Evolutionary conservation across 2,888 invertebrate genomes (phyloP), one percentile per base, ranked within the genome.

Genomic region (Dolichopus griseipennis): DNA sequence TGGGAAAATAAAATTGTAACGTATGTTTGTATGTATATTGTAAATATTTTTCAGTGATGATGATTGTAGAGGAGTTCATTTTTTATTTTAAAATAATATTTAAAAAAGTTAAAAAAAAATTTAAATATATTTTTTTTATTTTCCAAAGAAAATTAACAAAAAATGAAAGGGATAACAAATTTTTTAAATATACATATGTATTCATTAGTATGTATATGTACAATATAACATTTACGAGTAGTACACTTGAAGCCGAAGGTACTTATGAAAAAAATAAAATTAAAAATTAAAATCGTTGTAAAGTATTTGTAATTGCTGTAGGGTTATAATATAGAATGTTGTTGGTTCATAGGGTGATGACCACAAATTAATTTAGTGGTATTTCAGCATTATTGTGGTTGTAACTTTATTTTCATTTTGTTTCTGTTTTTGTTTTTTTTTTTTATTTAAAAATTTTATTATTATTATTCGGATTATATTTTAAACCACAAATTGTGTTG

Each of bases 311-410:
- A 37, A 37, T 27, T 27, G 27, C 27, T 27, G 27, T 27, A 27
- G 27, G 27, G 27, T 27, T 37, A 9, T 37, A 37, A 37, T 7
- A 37, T 37, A 9, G 4, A 37, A 37, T 7, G 8, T 10, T 37
- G 37, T 37, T 37, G 18, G 18, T 52, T 18, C 15, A 52, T 52
- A 52, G 52, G 52, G 52, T 52, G 52, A 52, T 52, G 52, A 52
- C 52, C 52, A 52, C 52, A 52, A 52, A 52, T 52, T 52, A 52
- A 52, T 52, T 15, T 52, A n/a, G 18, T 52, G 52, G 52, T 52
- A 52, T 52, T 52, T 52, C 18, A 52, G 6, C 15, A 52, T 18
- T 52, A 52, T 52, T 52, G n/a, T 18, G 52, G 52, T 52, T n/a
- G 18, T 4, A 6, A 15, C 6, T 41, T 18, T 15, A 52, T 52